Percentiles rank a stretch among this genome's conserved stretches.
Evolutionary conservation across 2,888 invertebrate species (phyloP).

Genomic region (Pseudococcus longispinus): DNA sequence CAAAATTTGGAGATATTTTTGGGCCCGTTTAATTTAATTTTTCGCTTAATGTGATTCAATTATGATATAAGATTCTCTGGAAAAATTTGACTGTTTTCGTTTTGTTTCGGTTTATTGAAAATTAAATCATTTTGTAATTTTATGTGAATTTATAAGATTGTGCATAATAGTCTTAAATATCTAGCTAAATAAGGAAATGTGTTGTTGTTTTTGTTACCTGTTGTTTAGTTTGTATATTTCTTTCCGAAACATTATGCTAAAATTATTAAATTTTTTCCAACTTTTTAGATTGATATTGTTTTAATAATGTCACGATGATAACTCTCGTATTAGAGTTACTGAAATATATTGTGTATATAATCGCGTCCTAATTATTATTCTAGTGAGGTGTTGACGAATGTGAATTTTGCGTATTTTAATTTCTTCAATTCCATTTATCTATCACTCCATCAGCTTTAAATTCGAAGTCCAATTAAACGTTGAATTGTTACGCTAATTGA

Average conservation of each 20-base stretch:
- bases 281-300: conserved; percentile 23
- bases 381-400: background rate
- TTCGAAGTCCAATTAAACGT: background rate
- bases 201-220: conserved; percentile 43
- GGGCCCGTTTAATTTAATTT: background rate
- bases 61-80: background rate
- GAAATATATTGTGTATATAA: background rate
- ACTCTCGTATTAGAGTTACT: background rate
- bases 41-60: conserved; percentile 14
- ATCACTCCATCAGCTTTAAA: background rate
- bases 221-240: conserved; percentile 42
- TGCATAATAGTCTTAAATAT: conserved; percentile 25
- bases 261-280: conserved; percentile 40
- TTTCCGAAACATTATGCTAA: conserved; percentile 9
- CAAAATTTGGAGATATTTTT: background rate
- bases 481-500: too few relatives aligned
- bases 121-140: conserved; percentile 9
- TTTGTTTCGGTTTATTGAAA: background rate
- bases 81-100: background rate
- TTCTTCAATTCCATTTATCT: background rate
- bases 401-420: too few relatives aligned
- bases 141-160: conserved; percentile 5
- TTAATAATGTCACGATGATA: background rate
- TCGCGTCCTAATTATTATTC: background rate
- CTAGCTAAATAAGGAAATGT: background rate